These are phyloP conservation scores for Coenobita brevimanus DNA, from an alignment of 1,140 invertebrate species.

Conservation along the genomic window DNA sequence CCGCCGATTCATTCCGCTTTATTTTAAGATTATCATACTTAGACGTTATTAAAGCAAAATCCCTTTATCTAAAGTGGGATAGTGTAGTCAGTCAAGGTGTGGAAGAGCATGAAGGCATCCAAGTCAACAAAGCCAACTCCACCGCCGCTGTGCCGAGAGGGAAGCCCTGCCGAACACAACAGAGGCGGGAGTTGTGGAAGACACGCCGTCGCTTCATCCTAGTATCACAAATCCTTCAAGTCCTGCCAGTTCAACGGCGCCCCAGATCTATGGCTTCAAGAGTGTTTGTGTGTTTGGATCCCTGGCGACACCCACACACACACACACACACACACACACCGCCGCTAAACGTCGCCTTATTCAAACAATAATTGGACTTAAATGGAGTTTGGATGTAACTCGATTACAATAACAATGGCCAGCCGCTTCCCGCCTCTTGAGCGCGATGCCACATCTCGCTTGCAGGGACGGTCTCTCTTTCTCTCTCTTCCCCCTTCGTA, in stretches of 20 bases:
- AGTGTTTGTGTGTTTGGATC: constrained; percentile 55
- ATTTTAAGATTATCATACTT: no score
- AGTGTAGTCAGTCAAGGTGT: no score
- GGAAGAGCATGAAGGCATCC: no score
- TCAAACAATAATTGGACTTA: constrained; percentile 68
- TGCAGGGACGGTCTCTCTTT: neutral
- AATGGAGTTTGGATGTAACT: constrained; percentile 67
- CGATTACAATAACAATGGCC: constrained; percentile 67
- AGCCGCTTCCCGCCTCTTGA: constrained; percentile 47
- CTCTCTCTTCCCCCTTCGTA: neutral
- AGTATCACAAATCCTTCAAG: no score
- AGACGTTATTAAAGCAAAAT: no score
- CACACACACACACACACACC: constrained; percentile 49
- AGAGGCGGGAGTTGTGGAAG: no score
- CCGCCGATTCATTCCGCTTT: no score
- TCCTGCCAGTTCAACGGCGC: constrained; percentile 5
- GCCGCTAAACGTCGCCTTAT: constrained; percentile 63
- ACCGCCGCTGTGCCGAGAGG: no score
- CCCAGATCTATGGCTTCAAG: neutral
- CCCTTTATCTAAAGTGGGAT: no score
- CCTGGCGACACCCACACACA: constrained; percentile 34
- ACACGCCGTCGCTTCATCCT: no score
- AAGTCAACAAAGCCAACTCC: no score
- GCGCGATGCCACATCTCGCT: constrained; percentile 35
- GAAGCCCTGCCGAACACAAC: no score